phyloP scores from a whole-genome alignment of 2,888 invertebrate genomes.

The Acrobasis suavella region DNA sequence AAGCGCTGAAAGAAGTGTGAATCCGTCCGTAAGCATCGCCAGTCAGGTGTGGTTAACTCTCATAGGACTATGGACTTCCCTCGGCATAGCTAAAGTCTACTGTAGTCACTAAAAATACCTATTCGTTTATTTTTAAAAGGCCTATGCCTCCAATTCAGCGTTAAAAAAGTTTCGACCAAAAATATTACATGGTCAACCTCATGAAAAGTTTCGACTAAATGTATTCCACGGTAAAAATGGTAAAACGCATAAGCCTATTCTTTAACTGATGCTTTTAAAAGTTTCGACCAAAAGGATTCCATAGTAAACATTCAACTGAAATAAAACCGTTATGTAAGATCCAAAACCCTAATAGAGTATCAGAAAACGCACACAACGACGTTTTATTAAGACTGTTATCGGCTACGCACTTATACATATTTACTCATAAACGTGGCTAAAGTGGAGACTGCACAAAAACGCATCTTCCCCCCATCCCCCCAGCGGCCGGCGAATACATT shows the following conservation, averaged over 20 bases:
- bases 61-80: constrained; percentile 60
- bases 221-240: too few relatives aligned
- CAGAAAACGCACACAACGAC: constrained; percentile 41
- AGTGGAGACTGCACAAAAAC: constrained; percentile 77
- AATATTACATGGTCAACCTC: too few relatives aligned
- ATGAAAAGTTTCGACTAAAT: too few relatives aligned
- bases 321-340: constrained; percentile 35
- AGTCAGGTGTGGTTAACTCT: constrained; percentile 70
- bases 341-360: constrained; percentile 46
- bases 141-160: constrained; percentile 37
- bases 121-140: constrained; percentile 61
- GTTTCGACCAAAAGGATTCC: not conserved
- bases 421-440: constrained; percentile 70
- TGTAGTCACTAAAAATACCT: constrained; percentile 67
- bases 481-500: constrained; percentile 75
- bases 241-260: too few relatives aligned
- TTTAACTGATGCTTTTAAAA: too few relatives aligned
- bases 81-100: constrained; percentile 61
- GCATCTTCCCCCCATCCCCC: constrained; percentile 71
- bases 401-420: constrained; percentile 75
- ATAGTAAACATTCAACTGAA: not conserved
- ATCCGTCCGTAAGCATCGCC: constrained; percentile 67
- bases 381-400: constrained; percentile 56
- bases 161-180: not conserved
- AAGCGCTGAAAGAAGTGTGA: constrained; percentile 74